Percentiles rank a stretch among this genome's conserved stretches.
These are phyloP conservation scores for Hyppa rectilinea DNA, from an alignment of 2,888 invertebrate genomes.

Conservation along the genomic window DNA sequence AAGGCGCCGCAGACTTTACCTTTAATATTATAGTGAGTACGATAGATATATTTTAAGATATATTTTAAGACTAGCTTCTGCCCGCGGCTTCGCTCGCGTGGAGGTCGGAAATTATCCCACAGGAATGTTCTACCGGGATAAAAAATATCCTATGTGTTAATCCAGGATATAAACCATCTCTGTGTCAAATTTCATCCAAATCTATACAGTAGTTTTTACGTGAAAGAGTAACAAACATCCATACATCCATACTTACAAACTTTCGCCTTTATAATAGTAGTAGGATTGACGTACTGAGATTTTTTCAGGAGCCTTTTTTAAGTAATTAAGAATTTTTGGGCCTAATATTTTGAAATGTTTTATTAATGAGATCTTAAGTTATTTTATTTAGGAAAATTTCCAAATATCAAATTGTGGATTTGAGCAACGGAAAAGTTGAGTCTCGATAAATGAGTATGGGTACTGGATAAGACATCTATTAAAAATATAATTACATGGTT, in stretches of 20 bases:
- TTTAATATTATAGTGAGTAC: conserved; percentile 35
- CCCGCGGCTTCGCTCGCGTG: no score
- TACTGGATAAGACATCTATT: neutral
- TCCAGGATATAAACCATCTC: no score
- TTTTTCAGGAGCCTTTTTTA: conserved; percentile 8
- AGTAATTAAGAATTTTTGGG: conserved; percentile 10
- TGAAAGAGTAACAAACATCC: no score
- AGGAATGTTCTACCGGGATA: no score
- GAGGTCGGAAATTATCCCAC: no score
- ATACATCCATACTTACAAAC: no score
- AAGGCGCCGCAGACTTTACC: conserved; percentile 33
- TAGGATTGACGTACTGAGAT: neutral
- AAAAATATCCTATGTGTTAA: no score
- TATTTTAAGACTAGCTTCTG: no score
- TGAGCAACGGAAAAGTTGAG: neutral
- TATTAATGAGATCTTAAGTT: neutral
- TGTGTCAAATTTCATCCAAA: no score
- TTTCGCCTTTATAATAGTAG: no score
- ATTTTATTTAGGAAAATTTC: neutral
- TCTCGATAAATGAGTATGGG: neutral
- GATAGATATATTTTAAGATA: conserved; percentile 44
- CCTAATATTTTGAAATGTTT: conserved; percentile 1
- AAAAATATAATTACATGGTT: no score
- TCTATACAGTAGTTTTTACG: no score
- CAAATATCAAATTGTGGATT: neutral